phyloP scores from a whole-genome alignment of 2,113 vertebrate species.

The Delphinus delphis region DNA sequence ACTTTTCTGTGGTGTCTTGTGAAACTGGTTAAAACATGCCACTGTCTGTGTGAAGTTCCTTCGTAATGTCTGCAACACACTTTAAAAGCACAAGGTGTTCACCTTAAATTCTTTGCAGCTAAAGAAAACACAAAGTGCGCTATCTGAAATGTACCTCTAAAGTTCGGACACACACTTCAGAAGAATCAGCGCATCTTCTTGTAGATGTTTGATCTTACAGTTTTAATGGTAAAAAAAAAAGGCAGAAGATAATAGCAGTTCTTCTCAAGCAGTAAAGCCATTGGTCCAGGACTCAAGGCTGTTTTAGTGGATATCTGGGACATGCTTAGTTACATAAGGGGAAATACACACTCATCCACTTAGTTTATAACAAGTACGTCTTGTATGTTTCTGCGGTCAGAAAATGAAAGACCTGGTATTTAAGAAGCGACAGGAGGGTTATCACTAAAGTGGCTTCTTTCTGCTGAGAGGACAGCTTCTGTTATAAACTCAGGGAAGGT shows the following conservation, averaged over 20 bases:
- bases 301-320: neutral
- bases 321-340: neutral
- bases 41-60: neutral
- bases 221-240: neutral
- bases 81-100: neutral
- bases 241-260: neutral
- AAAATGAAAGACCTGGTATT: neutral
- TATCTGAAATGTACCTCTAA: neutral
- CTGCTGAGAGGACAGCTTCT: neutral
- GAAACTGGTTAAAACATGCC: neutral
- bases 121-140: neutral
- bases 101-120: neutral
- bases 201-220: neutral
- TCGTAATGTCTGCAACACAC: neutral
- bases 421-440: neutral
- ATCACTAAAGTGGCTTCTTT: neutral
- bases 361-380: neutral
- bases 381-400: neutral
- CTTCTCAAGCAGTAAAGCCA: neutral
- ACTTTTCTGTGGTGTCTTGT: neutral
- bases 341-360: neutral
- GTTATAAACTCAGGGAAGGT: neutral
- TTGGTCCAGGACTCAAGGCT: neutral
- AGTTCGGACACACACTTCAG: rapidly evolving
- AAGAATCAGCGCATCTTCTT: neutral